phyloP scores from a whole-genome alignment of 2,888 invertebrate genomes.

The Pseudeuparius sepicola region DNA sequence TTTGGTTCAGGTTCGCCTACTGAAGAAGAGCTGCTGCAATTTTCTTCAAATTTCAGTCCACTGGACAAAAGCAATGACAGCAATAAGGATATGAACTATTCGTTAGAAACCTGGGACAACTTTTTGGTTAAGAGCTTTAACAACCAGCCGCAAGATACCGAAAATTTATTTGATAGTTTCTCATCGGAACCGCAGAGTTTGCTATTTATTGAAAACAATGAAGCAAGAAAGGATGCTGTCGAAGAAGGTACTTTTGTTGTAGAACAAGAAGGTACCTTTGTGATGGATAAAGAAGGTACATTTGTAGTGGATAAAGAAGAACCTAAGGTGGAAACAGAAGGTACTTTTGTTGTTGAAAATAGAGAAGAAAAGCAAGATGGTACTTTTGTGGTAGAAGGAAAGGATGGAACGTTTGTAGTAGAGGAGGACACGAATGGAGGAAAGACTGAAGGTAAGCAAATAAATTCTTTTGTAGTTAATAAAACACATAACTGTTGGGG shows the following conservation, averaged over 20 bases:
- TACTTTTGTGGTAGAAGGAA: conserved; percentile 15
- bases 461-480: conserved; percentile 12
- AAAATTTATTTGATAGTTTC: conserved; percentile 32
- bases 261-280: conserved; percentile 10
- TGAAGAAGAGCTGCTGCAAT: conserved; percentile 19
- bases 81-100: conserved; percentile 36
- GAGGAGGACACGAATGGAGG: conserved; percentile 10
- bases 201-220: conserved; percentile 29
- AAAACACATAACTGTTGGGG: conserved; percentile 4
- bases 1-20: conserved; percentile 17
- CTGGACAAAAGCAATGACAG: too few species aligned
- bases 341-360: too few species aligned
- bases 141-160: conserved; percentile 27
- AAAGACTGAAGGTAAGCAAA: conserved; percentile 10
- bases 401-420: conserved; percentile 16
- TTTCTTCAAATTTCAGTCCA: conserved; percentile 17
- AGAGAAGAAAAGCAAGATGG: conserved; percentile 8
- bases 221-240: conserved; percentile 3
- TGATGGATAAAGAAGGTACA: conserved; percentile 10
- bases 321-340: too few species aligned
- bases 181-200: conserved; percentile 34
- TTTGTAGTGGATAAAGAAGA: conserved; percentile 16
- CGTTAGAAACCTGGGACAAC: conserved; percentile 39
- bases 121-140: conserved; percentile 37
- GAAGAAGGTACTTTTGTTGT: background rate